phyloP scores from a whole-genome alignment of 2,888 invertebrate species.

The Ecdyonurus torrentis region DNA sequence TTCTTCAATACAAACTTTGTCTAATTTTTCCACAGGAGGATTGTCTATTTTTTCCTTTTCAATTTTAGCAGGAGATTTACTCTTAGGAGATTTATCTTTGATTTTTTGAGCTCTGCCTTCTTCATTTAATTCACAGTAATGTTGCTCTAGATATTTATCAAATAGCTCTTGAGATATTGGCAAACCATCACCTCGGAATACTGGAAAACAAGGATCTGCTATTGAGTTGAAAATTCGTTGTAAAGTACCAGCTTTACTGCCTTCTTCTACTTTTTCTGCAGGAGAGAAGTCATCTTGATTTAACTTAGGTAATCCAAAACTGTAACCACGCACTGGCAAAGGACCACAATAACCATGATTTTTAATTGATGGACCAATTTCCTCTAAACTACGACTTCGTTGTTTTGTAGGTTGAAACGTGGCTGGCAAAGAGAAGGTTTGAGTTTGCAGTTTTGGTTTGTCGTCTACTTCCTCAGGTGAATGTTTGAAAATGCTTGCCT shows the following conservation, averaged over 20 bases:
- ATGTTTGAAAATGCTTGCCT: neutral
- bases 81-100: neutral
- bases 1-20: too few species aligned
- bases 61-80: neutral
- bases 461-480: slow-evolving; percentile 1
- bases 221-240: slow-evolving; percentile 45
- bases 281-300: slow-evolving; percentile 16
- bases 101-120: slow-evolving; percentile 3
- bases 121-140: slow-evolving; percentile 35
- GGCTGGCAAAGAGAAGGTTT: neutral
- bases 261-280: slow-evolving; percentile 11
- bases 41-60: slow-evolving; percentile 14
- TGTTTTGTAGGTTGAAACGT: neutral
- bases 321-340: slow-evolving; percentile 36
- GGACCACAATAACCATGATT: neutral
- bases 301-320: slow-evolving; percentile 25
- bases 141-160: slow-evolving; percentile 47
- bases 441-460: neutral
- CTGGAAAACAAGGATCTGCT: slow-evolving; percentile 60
- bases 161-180: slow-evolving; percentile 56
- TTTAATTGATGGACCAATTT: neutral
- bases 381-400: slow-evolving; percentile 6
- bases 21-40: slow-evolving; percentile 13
- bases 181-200: slow-evolving; percentile 55
- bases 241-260: slow-evolving; percentile 5